These are phyloP conservation scores for Diachasmimorpha longicaudata DNA, from an alignment of 1,140 invertebrate genomes.

Conservation along the genomic window DNA sequence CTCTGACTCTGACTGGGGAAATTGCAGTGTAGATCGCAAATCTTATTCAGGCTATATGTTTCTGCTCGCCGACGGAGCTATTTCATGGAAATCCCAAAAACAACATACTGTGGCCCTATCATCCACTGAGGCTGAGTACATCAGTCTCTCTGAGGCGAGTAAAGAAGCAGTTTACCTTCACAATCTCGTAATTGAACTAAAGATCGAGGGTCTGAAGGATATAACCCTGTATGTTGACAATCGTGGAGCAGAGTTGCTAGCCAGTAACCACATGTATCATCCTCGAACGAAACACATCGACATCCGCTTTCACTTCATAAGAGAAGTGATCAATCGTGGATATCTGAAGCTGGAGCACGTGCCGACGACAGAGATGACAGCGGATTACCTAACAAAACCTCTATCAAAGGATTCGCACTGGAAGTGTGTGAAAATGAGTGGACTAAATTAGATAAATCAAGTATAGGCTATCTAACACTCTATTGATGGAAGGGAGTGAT, in stretches of 20 bases:
- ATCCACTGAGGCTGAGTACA: constrained; percentile 4
- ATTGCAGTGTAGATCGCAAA: constrained; percentile 37
- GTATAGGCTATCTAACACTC: too few species aligned
- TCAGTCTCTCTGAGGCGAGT: neutral
- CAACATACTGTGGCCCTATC: neutral
- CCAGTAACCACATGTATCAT: neutral
- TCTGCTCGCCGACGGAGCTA: constrained; percentile 43
- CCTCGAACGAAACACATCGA: neutral
- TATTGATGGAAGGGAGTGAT: too few species aligned
- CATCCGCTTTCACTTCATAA: constrained; percentile 11
- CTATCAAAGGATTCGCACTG: neutral
- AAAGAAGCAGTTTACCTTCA: neutral
- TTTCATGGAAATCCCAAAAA: constrained; percentile 56
- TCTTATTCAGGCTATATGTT: constrained; percentile 51
- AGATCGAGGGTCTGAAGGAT: neutral
- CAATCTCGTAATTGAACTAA: neutral
- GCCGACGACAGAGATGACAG: neutral
- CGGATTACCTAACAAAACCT: neutral
- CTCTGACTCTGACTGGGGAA: constrained; percentile 48
- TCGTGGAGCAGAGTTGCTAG: neutral
- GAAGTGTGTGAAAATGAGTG: neutral
- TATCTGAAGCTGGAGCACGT: neutral
- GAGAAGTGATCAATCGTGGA: neutral
- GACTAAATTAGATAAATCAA: neutral
- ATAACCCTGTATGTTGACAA: neutral